These are phyloP conservation scores for Aselliscus stoliczkanus DNA, from an alignment of 2,797 vertebrate species.

Conservation along the genomic window DNA sequence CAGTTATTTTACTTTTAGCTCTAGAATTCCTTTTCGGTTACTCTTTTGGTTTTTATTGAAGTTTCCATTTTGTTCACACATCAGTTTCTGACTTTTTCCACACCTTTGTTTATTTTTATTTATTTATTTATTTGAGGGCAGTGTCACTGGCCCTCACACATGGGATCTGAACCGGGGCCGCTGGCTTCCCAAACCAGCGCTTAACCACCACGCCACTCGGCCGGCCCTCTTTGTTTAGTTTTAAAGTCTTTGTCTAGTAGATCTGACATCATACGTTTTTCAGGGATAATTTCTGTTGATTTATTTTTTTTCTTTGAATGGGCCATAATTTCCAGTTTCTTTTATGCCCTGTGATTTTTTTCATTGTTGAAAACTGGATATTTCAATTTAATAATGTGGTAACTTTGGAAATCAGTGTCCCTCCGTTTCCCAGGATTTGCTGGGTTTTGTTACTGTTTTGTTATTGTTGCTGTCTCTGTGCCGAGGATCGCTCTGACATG, in stretches of 20 bases:
- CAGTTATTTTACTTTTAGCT: neutral
- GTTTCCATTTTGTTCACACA: neutral
- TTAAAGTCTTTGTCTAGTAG: neutral
- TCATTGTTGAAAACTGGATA: neutral
- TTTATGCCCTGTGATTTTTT: neutral
- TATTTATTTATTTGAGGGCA: too few species aligned
- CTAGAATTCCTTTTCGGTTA: neutral
- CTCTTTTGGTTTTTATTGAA: neutral
- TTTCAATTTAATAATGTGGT: neutral
- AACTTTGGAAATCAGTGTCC: neutral
- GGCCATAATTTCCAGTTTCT: neutral
- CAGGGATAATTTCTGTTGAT: neutral
- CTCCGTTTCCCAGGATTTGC: neutral
- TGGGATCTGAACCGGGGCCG: too few species aligned
- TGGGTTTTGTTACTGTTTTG: neutral
- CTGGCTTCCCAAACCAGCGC: too few species aligned
- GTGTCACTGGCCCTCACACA: too few species aligned
- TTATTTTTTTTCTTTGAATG: neutral
- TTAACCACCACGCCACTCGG: too few species aligned
- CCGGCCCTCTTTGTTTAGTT: neutral
- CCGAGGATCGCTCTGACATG: neutral
- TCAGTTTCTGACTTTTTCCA: neutral
- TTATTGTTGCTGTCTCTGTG: neutral
- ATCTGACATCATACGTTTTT: neutral
- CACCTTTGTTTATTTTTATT: neutral